These are phyloP conservation scores for Galendromus occidentalis DNA, from an alignment of 1,140 invertebrate genomes.

Conservation along the genomic window DNA sequence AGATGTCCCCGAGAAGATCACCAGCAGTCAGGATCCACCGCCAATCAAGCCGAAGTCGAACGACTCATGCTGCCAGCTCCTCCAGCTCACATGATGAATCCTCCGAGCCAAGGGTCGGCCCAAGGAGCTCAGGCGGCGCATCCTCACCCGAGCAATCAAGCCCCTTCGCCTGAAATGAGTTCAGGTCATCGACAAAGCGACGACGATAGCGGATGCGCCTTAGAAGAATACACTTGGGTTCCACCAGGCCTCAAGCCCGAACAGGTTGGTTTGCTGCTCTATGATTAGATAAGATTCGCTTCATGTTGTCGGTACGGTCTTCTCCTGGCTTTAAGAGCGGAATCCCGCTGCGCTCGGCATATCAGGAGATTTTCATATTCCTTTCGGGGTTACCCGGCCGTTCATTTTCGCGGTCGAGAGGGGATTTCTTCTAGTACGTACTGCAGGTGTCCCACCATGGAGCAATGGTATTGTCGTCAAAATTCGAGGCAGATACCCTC, in stretches of 20 bases:
- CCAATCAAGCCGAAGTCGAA: slow-evolving; percentile 24
- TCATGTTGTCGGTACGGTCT: too few relatives aligned
- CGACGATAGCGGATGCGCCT: slow-evolving; percentile 84
- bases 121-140: not conserved
- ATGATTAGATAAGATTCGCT: too few relatives aligned
- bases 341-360: too few relatives aligned
- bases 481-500: too few relatives aligned
- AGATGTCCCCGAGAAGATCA: slow-evolving; percentile 45
- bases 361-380: too few relatives aligned
- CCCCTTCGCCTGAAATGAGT: slow-evolving; percentile 43
- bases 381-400: too few relatives aligned
- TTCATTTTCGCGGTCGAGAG: too few relatives aligned
- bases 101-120: not conserved
- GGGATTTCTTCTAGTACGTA: too few relatives aligned
- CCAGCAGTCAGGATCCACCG: slow-evolving; percentile 24
- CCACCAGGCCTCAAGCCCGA: slow-evolving; percentile 83
- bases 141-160: slow-evolving; percentile 3
- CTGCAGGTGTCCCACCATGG: too few relatives aligned
- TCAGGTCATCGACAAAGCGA: slow-evolving; percentile 63
- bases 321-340: too few relatives aligned
- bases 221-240: slow-evolving; percentile 96
- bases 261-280: slow-evolving; percentile 43
- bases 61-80: slow-evolving; percentile 11
- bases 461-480: too few relatives aligned
- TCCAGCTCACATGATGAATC: slow-evolving; percentile 15